A percentile compares a stretch with the other conserved stretches of the same genome.
Conservation (phyloP, 1,140 invertebrate species). For the Halyomorpha halys region DNA sequence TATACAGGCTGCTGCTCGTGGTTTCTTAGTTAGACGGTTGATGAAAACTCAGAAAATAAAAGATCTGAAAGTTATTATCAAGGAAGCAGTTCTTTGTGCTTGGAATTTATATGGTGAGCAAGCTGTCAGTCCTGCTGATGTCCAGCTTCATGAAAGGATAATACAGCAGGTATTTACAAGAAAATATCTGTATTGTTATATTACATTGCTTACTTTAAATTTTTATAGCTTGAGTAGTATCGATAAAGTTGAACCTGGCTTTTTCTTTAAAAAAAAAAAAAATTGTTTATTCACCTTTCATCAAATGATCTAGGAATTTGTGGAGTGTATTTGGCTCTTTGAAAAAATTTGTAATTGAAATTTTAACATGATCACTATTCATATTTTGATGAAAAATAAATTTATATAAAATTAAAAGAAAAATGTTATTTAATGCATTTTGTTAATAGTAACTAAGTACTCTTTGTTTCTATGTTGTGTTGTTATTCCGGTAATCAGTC, state of each 20-base stretch:
- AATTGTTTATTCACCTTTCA: too few relatives aligned
- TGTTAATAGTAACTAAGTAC: too few relatives aligned
- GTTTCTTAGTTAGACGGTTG: conserved; percentile 23
- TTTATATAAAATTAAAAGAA: too few relatives aligned
- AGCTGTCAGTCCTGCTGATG: conserved; percentile 19
- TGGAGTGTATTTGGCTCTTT: too few relatives aligned
- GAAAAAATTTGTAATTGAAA: too few relatives aligned
- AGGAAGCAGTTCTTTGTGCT: conserved; percentile 24
- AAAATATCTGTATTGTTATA: background rate
- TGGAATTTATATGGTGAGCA: conserved; percentile 19
- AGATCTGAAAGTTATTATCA: conserved; percentile 23
- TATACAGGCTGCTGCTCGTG: conserved; percentile 22
- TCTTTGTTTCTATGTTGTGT: too few relatives aligned
- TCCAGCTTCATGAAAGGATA: conserved; percentile 21
- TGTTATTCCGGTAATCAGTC: too few relatives aligned
- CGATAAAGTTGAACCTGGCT: background rate
- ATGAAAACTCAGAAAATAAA: conserved; percentile 24
- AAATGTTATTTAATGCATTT: too few relatives aligned
- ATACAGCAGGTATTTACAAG: conserved; percentile 20
- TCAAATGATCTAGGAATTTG: too few relatives aligned
- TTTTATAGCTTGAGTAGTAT: background rate
- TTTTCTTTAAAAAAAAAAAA: too few relatives aligned
- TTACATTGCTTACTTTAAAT: background rate
- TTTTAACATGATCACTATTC: too few relatives aligned
- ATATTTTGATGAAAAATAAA: too few relatives aligned